A percentile compares a stretch with the other conserved stretches of the same genome.
phyloP scores from a whole-genome alignment of 2,113 vertebrate species.

The Phylloscopus trochiloides region DNA sequence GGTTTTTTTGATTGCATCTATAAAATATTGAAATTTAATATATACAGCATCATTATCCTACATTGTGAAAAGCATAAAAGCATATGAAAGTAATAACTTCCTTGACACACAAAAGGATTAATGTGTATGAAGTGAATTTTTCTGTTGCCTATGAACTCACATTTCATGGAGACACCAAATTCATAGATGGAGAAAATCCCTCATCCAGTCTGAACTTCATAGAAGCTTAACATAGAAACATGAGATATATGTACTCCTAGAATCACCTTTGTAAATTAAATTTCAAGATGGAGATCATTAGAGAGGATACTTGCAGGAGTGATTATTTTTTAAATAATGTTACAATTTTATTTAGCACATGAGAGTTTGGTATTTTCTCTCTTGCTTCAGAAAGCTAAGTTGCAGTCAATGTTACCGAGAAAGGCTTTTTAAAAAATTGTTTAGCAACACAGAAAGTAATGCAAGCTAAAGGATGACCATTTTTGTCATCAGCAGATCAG shows the following conservation, averaged over 20 bases:
- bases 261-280: slow-evolving; percentile 4
- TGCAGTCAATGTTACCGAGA: neutral
- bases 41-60: slow-evolving; percentile 2
- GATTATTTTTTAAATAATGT: neutral
- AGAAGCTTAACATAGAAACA: neutral
- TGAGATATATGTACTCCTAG: neutral
- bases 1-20: neutral
- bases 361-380: neutral
- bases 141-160: slow-evolving; percentile 1
- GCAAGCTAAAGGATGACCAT: neutral
- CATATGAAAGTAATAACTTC: neutral
- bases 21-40: slow-evolving; percentile 44
- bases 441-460: neutral
- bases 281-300: neutral
- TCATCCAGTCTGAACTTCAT: neutral
- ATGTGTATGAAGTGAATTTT: neutral
- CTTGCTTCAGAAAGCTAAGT: neutral
- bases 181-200: neutral
- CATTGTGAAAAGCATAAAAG: neutral
- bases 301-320: neutral
- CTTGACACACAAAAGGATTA: neutral
- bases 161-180: slow-evolving; percentile 2
- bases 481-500: neutral
- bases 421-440: neutral
- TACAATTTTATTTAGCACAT: neutral